Percentiles rank a stretch among this genome's conserved stretches.
These are phyloP conservation scores for Steinernema hermaphroditum DNA, from an alignment of 2,888 invertebrate genomes.

Conservation along the genomic window DNA sequence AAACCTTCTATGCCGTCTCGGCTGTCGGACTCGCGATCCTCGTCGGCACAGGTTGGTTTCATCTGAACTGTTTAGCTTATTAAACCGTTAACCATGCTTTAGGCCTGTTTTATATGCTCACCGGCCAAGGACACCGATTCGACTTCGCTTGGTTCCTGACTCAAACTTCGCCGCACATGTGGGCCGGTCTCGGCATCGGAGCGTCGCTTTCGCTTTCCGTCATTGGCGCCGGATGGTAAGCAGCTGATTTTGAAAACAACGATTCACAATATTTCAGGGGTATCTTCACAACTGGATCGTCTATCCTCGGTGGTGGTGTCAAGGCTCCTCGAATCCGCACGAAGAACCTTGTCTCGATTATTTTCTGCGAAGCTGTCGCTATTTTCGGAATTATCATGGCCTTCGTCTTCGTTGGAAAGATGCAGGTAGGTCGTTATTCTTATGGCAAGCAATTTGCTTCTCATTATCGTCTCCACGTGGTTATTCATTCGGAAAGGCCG, in stretches of 20 bases:
- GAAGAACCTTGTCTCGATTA: constrained; percentile 97
- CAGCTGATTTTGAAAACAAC: constrained; percentile 36
- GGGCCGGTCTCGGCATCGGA: constrained; percentile 91
- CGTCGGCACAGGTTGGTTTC: constrained; percentile 54
- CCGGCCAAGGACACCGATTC: constrained; percentile 69
- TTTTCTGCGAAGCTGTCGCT: constrained; percentile 99
- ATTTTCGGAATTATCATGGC: constrained; percentile 98
- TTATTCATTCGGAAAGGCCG: no score
- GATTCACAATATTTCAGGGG: constrained; percentile 72
- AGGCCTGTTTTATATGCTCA: constrained; percentile 68
- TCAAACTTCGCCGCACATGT: constrained; percentile 90
- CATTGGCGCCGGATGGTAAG: constrained; percentile 87
- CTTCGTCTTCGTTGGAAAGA: constrained; percentile 77
- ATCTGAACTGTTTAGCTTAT: not conserved
- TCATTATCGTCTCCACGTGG: no score
- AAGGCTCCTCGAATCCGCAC: constrained; percentile 97
- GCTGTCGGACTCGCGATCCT: constrained; percentile 48
- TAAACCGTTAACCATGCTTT: constrained; percentile 53
- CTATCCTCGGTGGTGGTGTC: constrained; percentile 96
- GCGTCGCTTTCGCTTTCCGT: constrained; percentile 91
- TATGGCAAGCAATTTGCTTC: no score
- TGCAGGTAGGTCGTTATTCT: constrained; percentile 45
- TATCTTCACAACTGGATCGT: constrained; percentile 92
- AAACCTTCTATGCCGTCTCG: constrained; percentile 55
- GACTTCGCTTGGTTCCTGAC: constrained; percentile 75